Base-by-base conservation (phyloP, 2,113 vertebrate genomes). In the Panthera leo region DNA sequence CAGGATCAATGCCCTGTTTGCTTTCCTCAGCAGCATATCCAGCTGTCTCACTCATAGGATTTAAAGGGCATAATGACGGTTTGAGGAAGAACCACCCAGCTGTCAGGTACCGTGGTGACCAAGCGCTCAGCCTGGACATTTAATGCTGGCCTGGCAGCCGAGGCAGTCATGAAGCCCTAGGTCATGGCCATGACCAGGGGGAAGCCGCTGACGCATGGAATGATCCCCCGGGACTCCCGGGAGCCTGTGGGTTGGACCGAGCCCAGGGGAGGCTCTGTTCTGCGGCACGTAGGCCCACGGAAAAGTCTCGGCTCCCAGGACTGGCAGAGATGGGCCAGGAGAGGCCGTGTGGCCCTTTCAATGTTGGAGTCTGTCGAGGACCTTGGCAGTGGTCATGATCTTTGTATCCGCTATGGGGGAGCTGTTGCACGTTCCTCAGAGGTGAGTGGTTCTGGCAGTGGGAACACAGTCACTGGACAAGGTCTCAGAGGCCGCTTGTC, bases 221-320 rank as follows among this genome's bases (percentile, higher is more conserved):
- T 5, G 70, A 18, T 84, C 53, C 73, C 73, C n/a, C 3, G 34
- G 94, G 68, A 55, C 19, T 82, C 19, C 45, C 0, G 45, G 45
- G 63, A 88, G 23, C 27, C 13, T 16, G 19, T 4, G 68, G n/a
- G 51, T 13, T 51, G 84, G 84, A 39, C 51, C 1, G 51, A 75
- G 85, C 65, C 87, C 73, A 31, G 79, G 4, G 5, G 9, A 4
- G 5, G 45, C 53, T 90, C 89, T 39, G 27, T 55, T 39, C 2
- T 71, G 27, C 73, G 5, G 23, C 23, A 1, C 13, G 31, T 7
- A 39, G 39, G 13, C 84, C 29, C 42, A 27, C 0, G 0, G 65
- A 23, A 48, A 34, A 68, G 27, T 5, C 55, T 42, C 7, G 5
- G 63, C 34, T 78, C 45, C 16, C 3, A 3, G 45, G 36, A 29